Evolutionary conservation across 2,113 vertebrate genomes (phyloP), one percentile per base, ranked within the genome.

Genomic region (Actenoides hombroni): DNA sequence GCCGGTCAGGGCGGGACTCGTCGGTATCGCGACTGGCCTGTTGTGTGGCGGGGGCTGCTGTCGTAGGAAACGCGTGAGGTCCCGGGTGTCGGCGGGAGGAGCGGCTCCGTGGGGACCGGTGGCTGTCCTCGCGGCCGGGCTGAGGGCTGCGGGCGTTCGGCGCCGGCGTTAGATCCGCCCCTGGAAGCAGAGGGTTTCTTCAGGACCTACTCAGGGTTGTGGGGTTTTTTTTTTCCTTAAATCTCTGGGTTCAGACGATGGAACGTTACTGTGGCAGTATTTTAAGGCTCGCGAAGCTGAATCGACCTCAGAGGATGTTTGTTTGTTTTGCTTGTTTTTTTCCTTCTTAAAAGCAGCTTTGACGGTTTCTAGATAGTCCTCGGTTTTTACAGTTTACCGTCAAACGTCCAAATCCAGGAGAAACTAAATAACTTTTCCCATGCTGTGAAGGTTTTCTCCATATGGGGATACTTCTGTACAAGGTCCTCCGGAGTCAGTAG

Each of bases 191-290:
- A 26, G 10, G 14, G 5, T 16, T 44, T 15, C 48, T 3, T 23
- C 3, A 10, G 49, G 31, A 37, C 18, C 40, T 13, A 13, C 51
- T 37, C 9, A 2, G n/a, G 10, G 18, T 26, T 18, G 26, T 15
- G 26, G 3, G 16, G 5, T 42, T 42, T 14, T 18, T 61, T 25
- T 4, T 39, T 13, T 17, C 17, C 44, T 42, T 40, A 11, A 37
- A 6, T 42, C 21, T 16, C 42, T 8, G 15, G 13, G 7, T 13
- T 64, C 31, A 28, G 51, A 3, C 42, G 2, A 4, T 23, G 59
- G 33, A n/a, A 20, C 39, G 0, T 26, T 10, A 5, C 11, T 5
- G 9, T 28, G 70, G 49, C 19, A 0, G 5, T 16, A 3, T n/a
- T 71, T 49, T 25, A 23, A 48, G 26, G 28, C 4, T 59, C 9